Percentiles rank a stretch among this genome's conserved stretches.
Evolutionary conservation across 1,140 invertebrate species (phyloP).

Genomic region (Onthophagus taurus): DNA sequence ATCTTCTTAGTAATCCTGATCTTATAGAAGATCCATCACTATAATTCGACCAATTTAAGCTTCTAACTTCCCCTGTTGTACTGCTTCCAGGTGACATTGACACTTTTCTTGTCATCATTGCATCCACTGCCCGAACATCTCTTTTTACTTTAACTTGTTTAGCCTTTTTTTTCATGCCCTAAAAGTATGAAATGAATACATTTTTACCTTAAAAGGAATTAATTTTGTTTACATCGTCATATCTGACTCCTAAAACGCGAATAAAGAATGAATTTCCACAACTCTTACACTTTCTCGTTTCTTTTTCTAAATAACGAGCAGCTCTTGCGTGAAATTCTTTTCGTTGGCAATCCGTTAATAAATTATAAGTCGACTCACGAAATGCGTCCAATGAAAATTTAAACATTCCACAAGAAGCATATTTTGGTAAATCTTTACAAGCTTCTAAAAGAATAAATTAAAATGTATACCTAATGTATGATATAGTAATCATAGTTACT

Average conservation of each 20-base stretch:
- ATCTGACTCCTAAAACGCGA: constrained; percentile 38
- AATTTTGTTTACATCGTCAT: constrained; percentile 33
- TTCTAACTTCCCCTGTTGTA: too few relatives aligned
- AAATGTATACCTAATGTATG: background rate
- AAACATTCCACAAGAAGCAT: constrained; percentile 51
- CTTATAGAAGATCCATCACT: too few relatives aligned
- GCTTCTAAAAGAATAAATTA: constrained; percentile 35
- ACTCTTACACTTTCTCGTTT: constrained; percentile 43
- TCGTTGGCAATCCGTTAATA: constrained; percentile 50
- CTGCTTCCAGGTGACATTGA: too few relatives aligned
- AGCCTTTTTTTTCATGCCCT: too few relatives aligned
- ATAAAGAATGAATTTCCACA: constrained; percentile 46
- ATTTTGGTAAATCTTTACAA: constrained; percentile 44
- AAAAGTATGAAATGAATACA: too few relatives aligned
- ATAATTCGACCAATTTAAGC: too few relatives aligned
- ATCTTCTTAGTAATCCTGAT: too few relatives aligned
- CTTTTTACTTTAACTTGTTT: too few relatives aligned
- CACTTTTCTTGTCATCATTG: too few relatives aligned
- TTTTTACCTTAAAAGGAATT: too few relatives aligned
- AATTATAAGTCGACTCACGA: constrained; percentile 47
- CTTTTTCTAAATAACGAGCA: constrained; percentile 45
- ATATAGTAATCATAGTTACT: background rate
- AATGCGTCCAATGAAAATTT: constrained; percentile 46
- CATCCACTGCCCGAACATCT: too few relatives aligned
- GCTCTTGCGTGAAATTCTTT: constrained; percentile 48